phyloP scores from a whole-genome alignment of 2,888 invertebrate genomes.

The Trachelus stipa region DNA sequence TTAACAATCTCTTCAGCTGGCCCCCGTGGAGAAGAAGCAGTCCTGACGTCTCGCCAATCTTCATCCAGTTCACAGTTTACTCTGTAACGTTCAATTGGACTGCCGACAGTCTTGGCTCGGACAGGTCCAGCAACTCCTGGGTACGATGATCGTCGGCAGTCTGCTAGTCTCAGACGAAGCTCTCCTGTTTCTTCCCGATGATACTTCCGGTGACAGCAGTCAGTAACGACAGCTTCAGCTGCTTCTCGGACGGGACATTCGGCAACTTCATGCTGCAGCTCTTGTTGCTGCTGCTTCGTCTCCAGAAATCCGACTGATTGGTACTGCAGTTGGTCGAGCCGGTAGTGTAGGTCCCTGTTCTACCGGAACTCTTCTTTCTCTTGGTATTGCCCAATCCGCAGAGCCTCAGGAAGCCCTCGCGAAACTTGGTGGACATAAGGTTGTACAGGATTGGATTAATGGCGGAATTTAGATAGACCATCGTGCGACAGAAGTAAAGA shows the following conservation, averaged over 20 bases:
- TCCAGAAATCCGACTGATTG: constrained; percentile 69
- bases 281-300: constrained; percentile 70
- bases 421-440: constrained; percentile 91
- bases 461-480: constrained; percentile 91
- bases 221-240: constrained; percentile 48
- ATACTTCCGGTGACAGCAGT: constrained; percentile 46
- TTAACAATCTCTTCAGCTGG: background rate
- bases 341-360: constrained; percentile 48
- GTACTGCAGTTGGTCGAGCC: constrained; percentile 57
- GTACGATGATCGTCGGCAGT: background rate
- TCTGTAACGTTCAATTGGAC: background rate
- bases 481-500: constrained; percentile 86
- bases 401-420: constrained; percentile 81
- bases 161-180: constrained; percentile 49
- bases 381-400: constrained; percentile 66
- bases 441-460: constrained; percentile 93
- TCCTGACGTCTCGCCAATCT: background rate
- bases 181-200: constrained; percentile 53
- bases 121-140: background rate
- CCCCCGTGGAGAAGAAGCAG: background rate
- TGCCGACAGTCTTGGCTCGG: background rate
- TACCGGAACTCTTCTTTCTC: constrained; percentile 40
- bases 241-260: constrained; percentile 44
- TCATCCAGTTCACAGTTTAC: background rate
- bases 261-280: constrained; percentile 50